Base-by-base conservation (phyloP, 2,113 vertebrate species). In the Artemisiospiza belli region DNA sequence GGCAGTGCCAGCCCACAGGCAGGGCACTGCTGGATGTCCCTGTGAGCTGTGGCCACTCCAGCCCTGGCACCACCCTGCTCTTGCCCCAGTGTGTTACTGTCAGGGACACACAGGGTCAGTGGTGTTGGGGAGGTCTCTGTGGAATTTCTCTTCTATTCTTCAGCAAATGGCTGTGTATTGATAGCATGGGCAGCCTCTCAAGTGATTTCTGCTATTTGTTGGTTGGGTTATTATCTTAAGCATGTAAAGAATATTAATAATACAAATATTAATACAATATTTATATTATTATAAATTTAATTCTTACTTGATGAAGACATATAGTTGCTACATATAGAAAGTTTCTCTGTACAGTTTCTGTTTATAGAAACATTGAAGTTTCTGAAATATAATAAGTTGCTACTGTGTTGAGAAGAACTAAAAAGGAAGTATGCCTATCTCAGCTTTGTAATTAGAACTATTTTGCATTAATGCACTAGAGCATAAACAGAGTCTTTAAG, bases 61-160 rank as follows among this genome's bases (percentile, higher is more conserved):
- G 51, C 33, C 52, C 59, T 46, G 61, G 28, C 51, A 43, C 39
- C 8, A 1, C 59, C 15, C 13, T 33, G 30, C 22, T 35, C 54
- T 18, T 12, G 5, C 12, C 1, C 13, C 27, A 30, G 0, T 51
- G 31, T 22, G n/a, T 54, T 15, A 31, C 51, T 67, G 33, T 7
- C 52, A 31, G 51, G 17, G 63, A 2, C 10, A 12, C 17, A 5
- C 13, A 5, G 0, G 47, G n/a, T 12, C 1, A 3, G 0, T 6
- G 11, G 12, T 23, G 11, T 5, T 80, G 31, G 63, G 27, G 17
- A 66, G 22, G 14, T 33, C n/a, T 23, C 70, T 90, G 23, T 25
- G 15, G 15, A 62, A 24, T 33, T 76, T 77, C 33, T 63, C 58
- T 59, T 62, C 24, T 74, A 5, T 47, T 62, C 72, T 54, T 64